These are phyloP conservation scores for Hoplias malabaricus DNA, from an alignment of 2,113 vertebrate genomes.

Conservation along the genomic window DNA sequence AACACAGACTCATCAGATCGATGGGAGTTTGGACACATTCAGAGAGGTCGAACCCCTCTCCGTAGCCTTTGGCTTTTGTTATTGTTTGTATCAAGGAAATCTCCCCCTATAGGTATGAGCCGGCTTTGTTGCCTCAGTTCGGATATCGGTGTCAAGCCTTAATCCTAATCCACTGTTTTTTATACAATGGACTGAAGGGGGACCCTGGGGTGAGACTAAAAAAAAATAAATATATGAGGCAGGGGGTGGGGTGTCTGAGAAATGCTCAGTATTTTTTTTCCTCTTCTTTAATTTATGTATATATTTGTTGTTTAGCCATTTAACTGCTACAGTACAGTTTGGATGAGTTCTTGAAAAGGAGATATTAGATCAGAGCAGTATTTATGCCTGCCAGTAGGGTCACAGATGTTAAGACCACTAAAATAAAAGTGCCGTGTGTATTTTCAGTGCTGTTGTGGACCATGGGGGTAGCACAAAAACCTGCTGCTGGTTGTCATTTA, in stretches of 20 bases:
- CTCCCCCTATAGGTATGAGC: conserved; percentile 28
- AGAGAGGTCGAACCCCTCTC: conserved; percentile 1
- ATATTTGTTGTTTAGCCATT: conserved; percentile 13
- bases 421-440: not conserved
- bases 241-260: not conserved
- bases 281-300: conserved; percentile 19
- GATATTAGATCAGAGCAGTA: conserved; percentile 40
- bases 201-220: not conserved
- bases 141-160: conserved; percentile 38
- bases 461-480: not conserved
- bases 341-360: not conserved
- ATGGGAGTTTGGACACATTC: conserved; percentile 7
- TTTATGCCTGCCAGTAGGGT: conserved; percentile 17
- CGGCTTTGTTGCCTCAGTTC: conserved; percentile 20
- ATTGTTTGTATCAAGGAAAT: conserved; percentile 30
- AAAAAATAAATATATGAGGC: not conserved
- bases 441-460: conserved; percentile 5
- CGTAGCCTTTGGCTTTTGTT: conserved; percentile 34
- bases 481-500: not conserved
- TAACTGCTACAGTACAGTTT: conserved; percentile 8
- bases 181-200: conserved; percentile 30
- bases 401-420: not conserved
- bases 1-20: not conserved
- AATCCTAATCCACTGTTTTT: conserved; percentile 36
- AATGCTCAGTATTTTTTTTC: conserved; percentile 22